These are phyloP conservation scores for Leptinotarsa juncta DNA, from an alignment of 2,888 invertebrate genomes.

Conservation along the genomic window DNA sequence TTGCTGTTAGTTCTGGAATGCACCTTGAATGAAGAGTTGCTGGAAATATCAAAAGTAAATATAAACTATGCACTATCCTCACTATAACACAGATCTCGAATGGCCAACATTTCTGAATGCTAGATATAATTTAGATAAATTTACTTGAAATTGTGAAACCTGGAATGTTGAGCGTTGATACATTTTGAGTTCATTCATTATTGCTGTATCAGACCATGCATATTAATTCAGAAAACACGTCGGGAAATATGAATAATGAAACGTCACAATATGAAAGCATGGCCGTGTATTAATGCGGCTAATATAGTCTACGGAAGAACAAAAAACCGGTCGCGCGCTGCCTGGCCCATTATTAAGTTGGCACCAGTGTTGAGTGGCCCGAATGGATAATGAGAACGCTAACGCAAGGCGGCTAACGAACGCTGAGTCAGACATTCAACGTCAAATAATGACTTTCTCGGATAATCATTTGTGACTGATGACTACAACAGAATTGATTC, in stretches of 20 bases:
- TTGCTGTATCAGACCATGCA: conserved; percentile 7
- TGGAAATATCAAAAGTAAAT: no score
- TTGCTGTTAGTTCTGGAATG: no score
- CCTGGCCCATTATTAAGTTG: conserved; percentile 35
- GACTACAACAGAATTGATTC: conserved; percentile 61
- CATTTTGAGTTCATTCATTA: background rate
- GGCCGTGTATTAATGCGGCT: conserved; percentile 33
- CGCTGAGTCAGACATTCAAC: conserved; percentile 59
- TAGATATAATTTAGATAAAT: no score
- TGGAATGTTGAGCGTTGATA: no score
- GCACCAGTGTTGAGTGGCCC: conserved; percentile 30
- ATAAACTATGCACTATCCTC: no score
- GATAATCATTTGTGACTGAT: conserved; percentile 62
- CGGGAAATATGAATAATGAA: conserved; percentile 34
- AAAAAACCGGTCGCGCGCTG: conserved; percentile 32
- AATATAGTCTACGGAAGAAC: conserved; percentile 31
- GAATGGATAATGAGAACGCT: conserved; percentile 36
- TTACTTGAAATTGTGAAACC: no score
- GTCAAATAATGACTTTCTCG: conserved; percentile 55
- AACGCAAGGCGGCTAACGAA: conserved; percentile 52
- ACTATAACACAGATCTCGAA: no score
- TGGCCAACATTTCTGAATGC: no score
- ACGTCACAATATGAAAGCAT: conserved; percentile 27
- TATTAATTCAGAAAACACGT: background rate
- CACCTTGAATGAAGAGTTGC: no score